Percentiles rank a stretch among this genome's conserved stretches.
phyloP scores from a whole-genome alignment of 2,888 invertebrate genomes.

The Phortica okadai region DNA sequence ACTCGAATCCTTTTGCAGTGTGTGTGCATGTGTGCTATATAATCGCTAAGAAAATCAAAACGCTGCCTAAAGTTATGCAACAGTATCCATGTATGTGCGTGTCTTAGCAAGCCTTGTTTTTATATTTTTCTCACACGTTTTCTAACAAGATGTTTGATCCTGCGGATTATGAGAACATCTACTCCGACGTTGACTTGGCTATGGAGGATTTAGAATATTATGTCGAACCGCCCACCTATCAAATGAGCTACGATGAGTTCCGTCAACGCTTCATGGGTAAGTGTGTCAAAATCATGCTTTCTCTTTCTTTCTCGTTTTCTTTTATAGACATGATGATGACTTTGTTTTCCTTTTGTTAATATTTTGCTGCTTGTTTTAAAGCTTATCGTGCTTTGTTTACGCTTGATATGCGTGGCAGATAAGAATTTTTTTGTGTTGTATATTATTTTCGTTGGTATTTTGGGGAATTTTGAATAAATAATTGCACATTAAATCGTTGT shows the following conservation, averaged over 20 bases:
- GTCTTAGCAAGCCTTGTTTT: background rate
- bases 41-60: background rate
- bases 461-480: background rate
- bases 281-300: constrained; percentile 30
- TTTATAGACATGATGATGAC: background rate
- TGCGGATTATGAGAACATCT: constrained; percentile 55
- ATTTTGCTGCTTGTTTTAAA: background rate
- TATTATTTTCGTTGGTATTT: background rate
- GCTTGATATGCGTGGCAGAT: background rate
- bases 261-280: constrained; percentile 62
- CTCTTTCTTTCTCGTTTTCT: background rate
- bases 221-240: background rate
- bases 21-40: background rate
- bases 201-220: constrained; percentile 23
- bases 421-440: background rate
- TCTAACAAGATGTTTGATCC: constrained; percentile 61
- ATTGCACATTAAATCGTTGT: background rate
- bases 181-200: constrained; percentile 22
- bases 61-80: background rate
- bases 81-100: background rate
- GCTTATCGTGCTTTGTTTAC: background rate
- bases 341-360: background rate
- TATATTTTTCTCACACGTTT: no score
- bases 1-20: background rate
- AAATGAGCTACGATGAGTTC: constrained; percentile 60